phyloP scores from a whole-genome alignment of 2,113 vertebrate species.

The Condylura cristata region DNA sequence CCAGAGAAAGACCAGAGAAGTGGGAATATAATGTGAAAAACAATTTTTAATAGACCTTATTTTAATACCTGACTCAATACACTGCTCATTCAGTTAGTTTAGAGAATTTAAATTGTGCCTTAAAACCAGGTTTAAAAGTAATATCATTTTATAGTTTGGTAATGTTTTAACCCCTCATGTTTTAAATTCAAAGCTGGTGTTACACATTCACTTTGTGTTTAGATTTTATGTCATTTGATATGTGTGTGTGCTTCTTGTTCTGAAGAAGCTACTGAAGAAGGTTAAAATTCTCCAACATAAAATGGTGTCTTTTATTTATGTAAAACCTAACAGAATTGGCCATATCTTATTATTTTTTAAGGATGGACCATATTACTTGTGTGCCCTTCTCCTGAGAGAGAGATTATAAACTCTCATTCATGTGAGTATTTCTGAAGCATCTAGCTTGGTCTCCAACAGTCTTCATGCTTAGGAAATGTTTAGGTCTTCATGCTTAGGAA shows the following conservation, averaged over 20 bases:
- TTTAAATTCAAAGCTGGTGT: not conserved
- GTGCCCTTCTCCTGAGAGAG: not conserved
- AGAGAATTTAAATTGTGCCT: constrained; percentile 35
- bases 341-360: not conserved
- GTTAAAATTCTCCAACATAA: not conserved
- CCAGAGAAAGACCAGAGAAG: not conserved
- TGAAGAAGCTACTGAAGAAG: not conserved
- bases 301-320: not conserved
- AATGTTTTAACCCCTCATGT: not conserved
- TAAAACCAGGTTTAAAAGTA: not conserved
- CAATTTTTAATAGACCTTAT: not conserved
- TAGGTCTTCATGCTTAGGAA: constrained; percentile 21
- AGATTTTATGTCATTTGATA: not conserved
- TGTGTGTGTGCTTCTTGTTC: not conserved
- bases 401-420: not conserved
- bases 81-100: not conserved
- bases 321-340: not conserved
- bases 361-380: not conserved
- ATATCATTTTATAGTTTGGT: not conserved
- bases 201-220: not conserved
- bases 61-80: not conserved
- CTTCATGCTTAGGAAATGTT: constrained; percentile 22
- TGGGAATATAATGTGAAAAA: constrained; percentile 30
- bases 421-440: constrained; percentile 34
- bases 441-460: not conserved